Percentiles rank a stretch among this genome's conserved stretches.
These are phyloP conservation scores for Anorthoa munda DNA, from an alignment of 2,888 invertebrate genomes.

Conservation along the genomic window DNA sequence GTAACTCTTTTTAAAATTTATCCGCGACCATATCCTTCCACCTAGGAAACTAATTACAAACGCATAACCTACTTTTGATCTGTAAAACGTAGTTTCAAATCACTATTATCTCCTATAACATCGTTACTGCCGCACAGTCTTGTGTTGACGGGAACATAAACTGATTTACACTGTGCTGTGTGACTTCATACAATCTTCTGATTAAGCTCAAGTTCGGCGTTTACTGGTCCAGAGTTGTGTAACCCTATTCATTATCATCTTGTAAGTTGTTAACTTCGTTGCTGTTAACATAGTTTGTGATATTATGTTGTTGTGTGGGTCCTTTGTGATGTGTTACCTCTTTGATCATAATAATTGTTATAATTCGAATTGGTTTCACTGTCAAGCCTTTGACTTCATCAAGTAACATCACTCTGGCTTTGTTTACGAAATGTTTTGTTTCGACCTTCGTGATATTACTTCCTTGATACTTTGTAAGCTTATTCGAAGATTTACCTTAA, in stretches of 20 bases:
- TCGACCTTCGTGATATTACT: not conserved
- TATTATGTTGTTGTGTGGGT: constrained; percentile 1
- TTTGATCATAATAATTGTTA: constrained; percentile 36
- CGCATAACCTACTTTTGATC: constrained; percentile 8
- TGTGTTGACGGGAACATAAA: constrained; percentile 29
- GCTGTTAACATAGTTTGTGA: constrained; percentile 22
- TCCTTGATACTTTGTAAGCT: not conserved
- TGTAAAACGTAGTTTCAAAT: constrained; percentile 18
- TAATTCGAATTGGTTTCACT: constrained; percentile 24
- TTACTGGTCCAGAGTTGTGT: constrained; percentile 29
- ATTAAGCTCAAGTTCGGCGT: constrained; percentile 40
- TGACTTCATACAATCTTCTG: not conserved
- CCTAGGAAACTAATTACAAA: not conserved
- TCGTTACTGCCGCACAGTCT: constrained; percentile 4
- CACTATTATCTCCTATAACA: constrained; percentile 19
- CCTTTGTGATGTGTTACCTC: constrained; percentile 34
- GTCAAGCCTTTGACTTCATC: constrained; percentile 17
- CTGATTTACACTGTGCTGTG: constrained; percentile 34
- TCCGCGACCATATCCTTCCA: not conserved
- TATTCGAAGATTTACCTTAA: constrained; percentile 2
- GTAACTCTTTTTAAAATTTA: no score
- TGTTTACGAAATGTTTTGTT: constrained; percentile 10
- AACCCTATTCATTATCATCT: constrained; percentile 28
- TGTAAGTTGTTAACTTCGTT: constrained; percentile 29
- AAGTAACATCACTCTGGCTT: not conserved